Percentiles rank a stretch among this genome's conserved stretches.
These are phyloP conservation scores for Nyctibius grandis DNA, from an alignment of 2,797 vertebrate genomes.

Conservation along the genomic window DNA sequence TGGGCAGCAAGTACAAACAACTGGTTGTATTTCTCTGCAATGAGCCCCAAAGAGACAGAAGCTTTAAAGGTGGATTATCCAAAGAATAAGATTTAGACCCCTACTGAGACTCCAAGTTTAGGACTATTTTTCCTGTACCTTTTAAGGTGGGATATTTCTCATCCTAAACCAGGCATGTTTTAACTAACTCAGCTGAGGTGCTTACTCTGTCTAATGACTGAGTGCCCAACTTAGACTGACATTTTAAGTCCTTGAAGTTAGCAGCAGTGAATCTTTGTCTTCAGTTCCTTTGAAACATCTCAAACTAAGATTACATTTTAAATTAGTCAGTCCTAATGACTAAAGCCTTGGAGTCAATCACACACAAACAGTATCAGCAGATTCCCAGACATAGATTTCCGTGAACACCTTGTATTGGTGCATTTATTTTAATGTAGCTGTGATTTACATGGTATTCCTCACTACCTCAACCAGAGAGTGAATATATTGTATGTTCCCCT, in stretches of 20 bases:
- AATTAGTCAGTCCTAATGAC: neutral
- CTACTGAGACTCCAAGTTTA: neutral
- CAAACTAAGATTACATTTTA: neutral
- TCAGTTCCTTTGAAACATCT: neutral
- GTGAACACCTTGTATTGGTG: rapidly evolving
- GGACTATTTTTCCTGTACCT: no score
- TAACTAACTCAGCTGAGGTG: neutral
- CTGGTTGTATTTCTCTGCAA: neutral
- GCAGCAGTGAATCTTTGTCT: rapidly evolving
- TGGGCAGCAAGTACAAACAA: neutral
- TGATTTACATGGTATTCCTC: neutral
- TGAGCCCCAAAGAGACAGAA: neutral
- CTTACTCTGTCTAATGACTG: neutral
- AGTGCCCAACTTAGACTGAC: neutral
- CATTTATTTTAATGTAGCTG: neutral
- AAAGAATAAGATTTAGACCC: neutral
- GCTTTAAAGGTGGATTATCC: neutral
- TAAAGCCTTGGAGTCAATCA: neutral
- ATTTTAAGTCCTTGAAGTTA: neutral
- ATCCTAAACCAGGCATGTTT: neutral
- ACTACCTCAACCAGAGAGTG: neutral
- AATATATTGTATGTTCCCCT: neutral
- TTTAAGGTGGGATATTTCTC: neutral
- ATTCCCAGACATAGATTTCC: neutral
- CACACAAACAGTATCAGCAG: neutral